phyloP scores from a whole-genome alignment of 1,140 invertebrate genomes.

The Paralvinella palmiformis region DNA sequence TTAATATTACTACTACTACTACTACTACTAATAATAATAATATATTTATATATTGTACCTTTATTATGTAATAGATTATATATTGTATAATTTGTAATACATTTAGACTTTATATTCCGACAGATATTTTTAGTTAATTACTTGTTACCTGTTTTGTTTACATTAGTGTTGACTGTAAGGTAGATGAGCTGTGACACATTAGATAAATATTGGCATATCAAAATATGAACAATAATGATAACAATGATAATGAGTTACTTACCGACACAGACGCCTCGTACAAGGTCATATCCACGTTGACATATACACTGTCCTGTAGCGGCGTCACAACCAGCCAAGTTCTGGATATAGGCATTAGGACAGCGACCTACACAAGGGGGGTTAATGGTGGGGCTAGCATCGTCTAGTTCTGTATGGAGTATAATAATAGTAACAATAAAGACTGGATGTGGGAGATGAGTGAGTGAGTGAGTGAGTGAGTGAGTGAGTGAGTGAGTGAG shows the following conservation, averaged over 20 bases:
- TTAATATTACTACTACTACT: too few relatives aligned
- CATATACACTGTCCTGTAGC: conserved; percentile 12
- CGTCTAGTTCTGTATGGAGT: not conserved
- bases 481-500: not conserved
- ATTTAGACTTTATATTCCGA: too few relatives aligned
- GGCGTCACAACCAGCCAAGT: conserved; percentile 12
- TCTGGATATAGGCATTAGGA: conserved; percentile 6
- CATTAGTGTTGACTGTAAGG: too few relatives aligned
- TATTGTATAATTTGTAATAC: too few relatives aligned
- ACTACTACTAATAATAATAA: too few relatives aligned
- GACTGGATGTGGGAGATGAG: not conserved
- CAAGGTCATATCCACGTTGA: conserved; percentile 10
- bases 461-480: not conserved
- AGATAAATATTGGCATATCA: too few relatives aligned
- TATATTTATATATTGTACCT: too few relatives aligned
- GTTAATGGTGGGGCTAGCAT: not conserved
- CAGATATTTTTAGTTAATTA: too few relatives aligned
- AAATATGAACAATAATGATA: too few relatives aligned
- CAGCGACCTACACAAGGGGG: not conserved
- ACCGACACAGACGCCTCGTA: conserved; percentile 13
- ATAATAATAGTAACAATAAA: not conserved
- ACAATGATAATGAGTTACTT: not conserved
- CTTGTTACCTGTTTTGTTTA: too few relatives aligned
- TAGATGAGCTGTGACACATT: too few relatives aligned
- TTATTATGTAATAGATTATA: too few relatives aligned